phyloP scores from a whole-genome alignment of 2,888 invertebrate genomes.

The Machimus rusticus region DNA sequence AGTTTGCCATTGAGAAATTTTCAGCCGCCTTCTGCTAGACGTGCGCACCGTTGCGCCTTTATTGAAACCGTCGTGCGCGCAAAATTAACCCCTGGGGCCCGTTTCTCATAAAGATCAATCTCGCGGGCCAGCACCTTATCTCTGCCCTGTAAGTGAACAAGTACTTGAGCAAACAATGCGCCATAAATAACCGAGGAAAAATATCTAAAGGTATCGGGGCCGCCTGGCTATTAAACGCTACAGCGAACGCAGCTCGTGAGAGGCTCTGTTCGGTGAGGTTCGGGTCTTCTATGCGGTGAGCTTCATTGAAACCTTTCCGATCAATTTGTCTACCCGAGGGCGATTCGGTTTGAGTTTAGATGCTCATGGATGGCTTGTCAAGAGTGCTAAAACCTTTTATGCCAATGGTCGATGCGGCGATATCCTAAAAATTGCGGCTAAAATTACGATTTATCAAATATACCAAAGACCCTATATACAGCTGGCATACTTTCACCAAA shows the following conservation, averaged over 20 bases:
- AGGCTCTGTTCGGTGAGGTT: background rate
- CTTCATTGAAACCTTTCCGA: conserved; percentile 25
- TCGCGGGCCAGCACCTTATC: conserved; percentile 44
- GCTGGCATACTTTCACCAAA: background rate
- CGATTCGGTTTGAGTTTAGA: background rate
- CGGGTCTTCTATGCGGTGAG: background rate
- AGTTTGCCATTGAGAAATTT: conserved; percentile 3
- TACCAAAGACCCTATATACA: background rate
- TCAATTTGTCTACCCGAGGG: conserved; percentile 15
- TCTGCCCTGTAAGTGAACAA: conserved; percentile 43
- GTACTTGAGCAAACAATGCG: conserved; percentile 48
- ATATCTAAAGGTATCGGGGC: conserved; percentile 22
- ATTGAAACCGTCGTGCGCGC: conserved; percentile 38
- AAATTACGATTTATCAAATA: background rate
- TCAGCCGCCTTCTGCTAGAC: conserved; percentile 13
- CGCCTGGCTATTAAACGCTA: background rate
- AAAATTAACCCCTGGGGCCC: conserved; percentile 11
- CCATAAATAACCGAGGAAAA: conserved; percentile 41
- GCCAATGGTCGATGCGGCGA: background rate
- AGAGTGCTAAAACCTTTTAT: background rate
- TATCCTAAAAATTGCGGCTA: background rate
- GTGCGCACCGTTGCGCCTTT: background rate
- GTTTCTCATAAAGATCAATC: conserved; percentile 48
- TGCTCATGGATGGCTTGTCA: background rate
- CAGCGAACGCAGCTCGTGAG: background rate